Evolutionary conservation across 2,888 invertebrate genomes (phyloP).

Genomic region (Melipona bicolor): DNA sequence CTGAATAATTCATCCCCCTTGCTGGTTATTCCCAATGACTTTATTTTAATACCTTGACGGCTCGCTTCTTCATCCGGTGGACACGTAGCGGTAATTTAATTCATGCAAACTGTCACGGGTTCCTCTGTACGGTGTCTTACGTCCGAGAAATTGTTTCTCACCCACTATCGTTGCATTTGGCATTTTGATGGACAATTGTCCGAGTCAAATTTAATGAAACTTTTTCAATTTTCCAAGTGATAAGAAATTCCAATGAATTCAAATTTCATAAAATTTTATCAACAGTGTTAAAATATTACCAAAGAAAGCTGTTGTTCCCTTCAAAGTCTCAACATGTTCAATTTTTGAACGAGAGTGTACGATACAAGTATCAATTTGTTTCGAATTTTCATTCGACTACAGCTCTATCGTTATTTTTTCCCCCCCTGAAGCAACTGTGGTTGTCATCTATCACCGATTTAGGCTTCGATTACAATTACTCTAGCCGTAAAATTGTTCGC

Average conservation of each 20-base stretch:
- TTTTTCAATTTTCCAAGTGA: neutral
- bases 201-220: neutral
- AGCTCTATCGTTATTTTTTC: no score
- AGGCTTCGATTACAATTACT: slow-evolving; percentile 4
- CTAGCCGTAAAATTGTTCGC: slow-evolving; percentile 1
- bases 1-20: neutral
- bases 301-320: no score
- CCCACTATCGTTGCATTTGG: neutral
- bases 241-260: no score
- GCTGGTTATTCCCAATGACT: neutral
- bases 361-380: no score
- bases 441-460: no score
- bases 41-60: neutral
- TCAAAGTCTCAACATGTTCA: no score
- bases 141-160: neutral
- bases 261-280: no score
- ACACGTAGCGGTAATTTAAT: neutral
- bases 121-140: neutral
- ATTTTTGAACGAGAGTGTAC: no score
- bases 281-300: no score
- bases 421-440: no score
- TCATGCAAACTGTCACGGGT: neutral
- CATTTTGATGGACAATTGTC: neutral
- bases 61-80: neutral
- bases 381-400: no score